phyloP scores from a whole-genome alignment of 2,113 vertebrate genomes.

The Ploceus nigricollis region DNA sequence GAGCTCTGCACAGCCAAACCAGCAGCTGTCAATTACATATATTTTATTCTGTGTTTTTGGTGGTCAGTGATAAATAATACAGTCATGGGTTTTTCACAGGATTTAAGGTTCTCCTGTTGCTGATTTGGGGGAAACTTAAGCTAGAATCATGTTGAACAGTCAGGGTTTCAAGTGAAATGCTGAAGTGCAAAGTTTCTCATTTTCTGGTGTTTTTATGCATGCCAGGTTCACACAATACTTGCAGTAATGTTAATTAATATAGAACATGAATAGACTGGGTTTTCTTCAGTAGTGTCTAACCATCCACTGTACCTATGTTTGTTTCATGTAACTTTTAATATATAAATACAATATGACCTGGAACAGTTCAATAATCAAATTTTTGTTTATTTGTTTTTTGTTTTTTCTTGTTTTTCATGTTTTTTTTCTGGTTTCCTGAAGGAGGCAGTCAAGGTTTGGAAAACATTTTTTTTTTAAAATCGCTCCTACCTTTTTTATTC shows the following conservation, averaged over 20 bases:
- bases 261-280: background rate
- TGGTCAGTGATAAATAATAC: background rate
- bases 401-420: conserved; percentile 42
- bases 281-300: background rate
- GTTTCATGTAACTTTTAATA: background rate
- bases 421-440: conserved; percentile 78
- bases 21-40: conserved; percentile 25
- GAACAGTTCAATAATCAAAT: conserved; percentile 57
- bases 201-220: background rate
- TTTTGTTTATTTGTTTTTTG: conserved; percentile 44
- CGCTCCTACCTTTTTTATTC: conserved; percentile 33
- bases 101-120: background rate
- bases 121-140: background rate
- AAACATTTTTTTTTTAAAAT: conserved; percentile 46
- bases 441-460: conserved; percentile 95
- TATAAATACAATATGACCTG: background rate
- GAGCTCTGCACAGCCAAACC: background rate
- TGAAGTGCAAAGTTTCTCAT: background rate
- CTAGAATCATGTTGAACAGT: background rate
- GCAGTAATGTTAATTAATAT: background rate
- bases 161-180: background rate
- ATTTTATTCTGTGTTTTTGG: background rate
- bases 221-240: background rate
- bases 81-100: background rate
- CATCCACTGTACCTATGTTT: background rate